Evolutionary conservation across 2,888 invertebrate genomes (phyloP).

Genomic region (Camponotus fellah): DNA sequence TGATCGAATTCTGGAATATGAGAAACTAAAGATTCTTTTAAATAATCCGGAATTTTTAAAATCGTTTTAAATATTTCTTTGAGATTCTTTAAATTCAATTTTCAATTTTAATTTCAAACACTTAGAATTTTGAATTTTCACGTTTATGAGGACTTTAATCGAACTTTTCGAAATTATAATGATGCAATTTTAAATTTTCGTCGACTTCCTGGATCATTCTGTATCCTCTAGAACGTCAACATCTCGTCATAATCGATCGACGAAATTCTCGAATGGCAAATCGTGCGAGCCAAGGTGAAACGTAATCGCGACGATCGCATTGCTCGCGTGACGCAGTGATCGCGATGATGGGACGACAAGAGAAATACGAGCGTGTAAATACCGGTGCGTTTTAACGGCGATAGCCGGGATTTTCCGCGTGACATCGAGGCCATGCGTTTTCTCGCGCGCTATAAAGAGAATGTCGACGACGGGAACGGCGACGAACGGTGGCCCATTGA

Average conservation of each 20-base stretch:
- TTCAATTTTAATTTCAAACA: background rate
- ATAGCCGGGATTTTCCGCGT: constrained; percentile 73
- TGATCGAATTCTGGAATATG: background rate
- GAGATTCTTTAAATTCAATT: background rate
- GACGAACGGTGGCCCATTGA: constrained; percentile 41
- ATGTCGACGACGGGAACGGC: constrained; percentile 31
- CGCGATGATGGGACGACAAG: constrained; percentile 64
- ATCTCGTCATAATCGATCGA: background rate
- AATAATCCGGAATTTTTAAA: background rate
- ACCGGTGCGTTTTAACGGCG: constrained; percentile 67
- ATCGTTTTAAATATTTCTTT: background rate
- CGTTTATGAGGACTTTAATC: background rate
- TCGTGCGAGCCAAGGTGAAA: constrained; percentile 60
- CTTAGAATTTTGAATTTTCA: background rate
- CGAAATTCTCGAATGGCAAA: constrained; percentile 62
- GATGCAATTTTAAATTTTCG: background rate
- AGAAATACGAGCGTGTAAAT: constrained; percentile 71
- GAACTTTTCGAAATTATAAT: background rate
- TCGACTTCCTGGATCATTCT: background rate
- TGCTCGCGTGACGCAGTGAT: constrained; percentile 62
- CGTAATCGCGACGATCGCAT: constrained; percentile 63
- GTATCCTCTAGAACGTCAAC: background rate
- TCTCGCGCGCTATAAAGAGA: constrained; percentile 53
- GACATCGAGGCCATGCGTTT: constrained; percentile 67
- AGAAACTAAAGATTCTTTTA: background rate